A percentile compares a stretch with the other conserved stretches of the same genome.
Evolutionary conservation across 1,140 invertebrate species (phyloP).

Genomic region (Mycetomoellerius zeteki): DNA sequence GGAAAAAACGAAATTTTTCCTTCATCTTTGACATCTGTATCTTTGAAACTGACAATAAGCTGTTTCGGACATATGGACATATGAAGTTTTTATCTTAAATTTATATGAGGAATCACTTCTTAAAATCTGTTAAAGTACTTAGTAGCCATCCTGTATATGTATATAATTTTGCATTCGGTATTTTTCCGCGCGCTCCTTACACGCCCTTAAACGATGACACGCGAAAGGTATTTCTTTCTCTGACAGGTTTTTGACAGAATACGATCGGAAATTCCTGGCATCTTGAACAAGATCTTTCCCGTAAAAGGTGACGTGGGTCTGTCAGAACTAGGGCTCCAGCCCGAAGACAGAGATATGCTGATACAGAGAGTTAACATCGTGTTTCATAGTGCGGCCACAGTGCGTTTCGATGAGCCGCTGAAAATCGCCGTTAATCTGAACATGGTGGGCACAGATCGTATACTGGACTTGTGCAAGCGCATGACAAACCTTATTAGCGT

Average conservation of each 20-base stretch:
- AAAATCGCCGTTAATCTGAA: constrained; percentile 92
- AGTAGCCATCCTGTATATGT: too few relatives aligned
- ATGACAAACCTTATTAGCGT: constrained; percentile 92
- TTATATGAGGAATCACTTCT: too few relatives aligned
- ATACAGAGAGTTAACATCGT: constrained; percentile 93
- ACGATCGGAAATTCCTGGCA: constrained; percentile 89
- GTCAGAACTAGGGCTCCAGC: constrained; percentile 89
- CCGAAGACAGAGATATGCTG: constrained; percentile 88
- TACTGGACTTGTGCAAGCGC: constrained; percentile 90
- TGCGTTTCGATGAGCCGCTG: constrained; percentile 91
- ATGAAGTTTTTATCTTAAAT: too few relatives aligned
- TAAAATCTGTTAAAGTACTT: too few relatives aligned
- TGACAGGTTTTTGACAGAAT: constrained; percentile 92
- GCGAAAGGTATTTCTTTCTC: background rate
- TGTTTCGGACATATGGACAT: too few relatives aligned
- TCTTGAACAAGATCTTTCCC: constrained; percentile 92
- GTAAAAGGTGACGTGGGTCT: constrained; percentile 92
- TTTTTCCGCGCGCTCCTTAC: background rate
- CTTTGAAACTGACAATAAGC: too few relatives aligned
- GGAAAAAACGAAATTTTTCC: too few relatives aligned
- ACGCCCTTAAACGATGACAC: background rate
- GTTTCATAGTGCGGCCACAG: constrained; percentile 97
- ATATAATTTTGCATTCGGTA: background rate
- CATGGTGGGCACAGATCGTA: constrained; percentile 89
- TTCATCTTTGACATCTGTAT: too few relatives aligned